These are phyloP conservation scores for Gonatopus flavifemur DNA, from an alignment of 1,140 invertebrate species.

Conservation along the genomic window DNA sequence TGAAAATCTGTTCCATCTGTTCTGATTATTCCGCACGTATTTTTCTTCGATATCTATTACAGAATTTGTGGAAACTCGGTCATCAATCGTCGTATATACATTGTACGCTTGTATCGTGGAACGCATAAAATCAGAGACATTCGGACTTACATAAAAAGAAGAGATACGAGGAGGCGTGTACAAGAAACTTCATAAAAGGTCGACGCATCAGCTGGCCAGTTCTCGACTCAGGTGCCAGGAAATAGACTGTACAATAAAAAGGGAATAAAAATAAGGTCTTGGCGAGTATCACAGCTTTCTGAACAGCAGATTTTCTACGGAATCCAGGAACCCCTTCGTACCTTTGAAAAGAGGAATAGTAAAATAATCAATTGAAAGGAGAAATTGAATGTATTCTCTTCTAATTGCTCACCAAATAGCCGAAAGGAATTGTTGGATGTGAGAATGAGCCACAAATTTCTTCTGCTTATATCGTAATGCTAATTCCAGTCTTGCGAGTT, in stretches of 20 bases:
- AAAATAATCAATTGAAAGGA: background rate
- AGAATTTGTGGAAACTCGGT: no score
- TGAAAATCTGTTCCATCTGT: background rate
- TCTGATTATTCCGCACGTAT: background rate
- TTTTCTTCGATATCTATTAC: background rate
- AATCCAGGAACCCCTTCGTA: constrained; percentile 90
- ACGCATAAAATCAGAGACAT: constrained; percentile 27
- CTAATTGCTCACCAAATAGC: constrained; percentile 70
- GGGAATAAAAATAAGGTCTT: constrained; percentile 82
- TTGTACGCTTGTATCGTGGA: background rate
- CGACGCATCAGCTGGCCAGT: constrained; percentile 80
- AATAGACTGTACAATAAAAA: constrained; percentile 80
- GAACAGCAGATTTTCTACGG: constrained; percentile 70
- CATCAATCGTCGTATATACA: background rate
- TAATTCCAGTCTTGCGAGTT: constrained; percentile 76
- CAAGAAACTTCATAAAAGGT: constrained; percentile 94
- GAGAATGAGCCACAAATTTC: constrained; percentile 91
- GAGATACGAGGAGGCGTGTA: constrained; percentile 88
- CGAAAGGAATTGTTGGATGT: constrained; percentile 88
- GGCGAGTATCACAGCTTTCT: constrained; percentile 72
- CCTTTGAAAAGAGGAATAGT: constrained; percentile 26
- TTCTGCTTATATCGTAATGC: constrained; percentile 94
- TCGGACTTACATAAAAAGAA: constrained; percentile 89
- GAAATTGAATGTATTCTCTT: background rate
- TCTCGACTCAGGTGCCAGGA: constrained; percentile 74